A percentile compares a stretch with the other conserved stretches of the same genome.
Evolutionary conservation across 1,140 invertebrate species (phyloP).

Genomic region (Pseudomyrmex cubaensis): DNA sequence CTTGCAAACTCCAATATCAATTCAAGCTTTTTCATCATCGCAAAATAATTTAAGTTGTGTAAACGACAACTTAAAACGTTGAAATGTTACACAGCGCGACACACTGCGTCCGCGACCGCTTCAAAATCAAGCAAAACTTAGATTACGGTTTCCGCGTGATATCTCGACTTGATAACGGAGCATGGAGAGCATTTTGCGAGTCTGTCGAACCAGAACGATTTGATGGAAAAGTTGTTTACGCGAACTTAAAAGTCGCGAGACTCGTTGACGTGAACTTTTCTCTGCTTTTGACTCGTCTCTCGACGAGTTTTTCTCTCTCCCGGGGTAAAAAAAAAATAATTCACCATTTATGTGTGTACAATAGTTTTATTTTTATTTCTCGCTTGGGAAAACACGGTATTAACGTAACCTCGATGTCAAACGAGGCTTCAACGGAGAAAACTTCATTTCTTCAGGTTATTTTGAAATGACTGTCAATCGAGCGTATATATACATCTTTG

Average conservation of each 20-base stretch:
- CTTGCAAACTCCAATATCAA: not conserved
- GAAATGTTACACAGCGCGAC: not conserved
- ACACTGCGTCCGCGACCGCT: not conserved
- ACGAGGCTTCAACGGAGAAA: too few relatives aligned
- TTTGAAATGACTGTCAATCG: not conserved
- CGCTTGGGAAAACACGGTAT: too few relatives aligned
- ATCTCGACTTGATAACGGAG: not conserved
- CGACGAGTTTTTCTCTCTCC: not conserved
- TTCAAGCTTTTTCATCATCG: not conserved
- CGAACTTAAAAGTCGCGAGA: not conserved
- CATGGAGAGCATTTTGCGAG: constrained; percentile 9
- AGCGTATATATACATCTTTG: too few relatives aligned
- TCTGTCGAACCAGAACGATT: not conserved
- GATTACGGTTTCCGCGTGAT: constrained; percentile 27
- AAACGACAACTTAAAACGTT: constrained; percentile 15
- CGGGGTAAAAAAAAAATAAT: not conserved
- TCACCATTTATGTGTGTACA: not conserved
- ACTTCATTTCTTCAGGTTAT: not conserved
- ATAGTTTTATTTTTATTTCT: too few relatives aligned
- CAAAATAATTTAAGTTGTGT: too few relatives aligned
- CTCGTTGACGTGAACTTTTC: not conserved
- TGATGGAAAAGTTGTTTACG: constrained; percentile 38
- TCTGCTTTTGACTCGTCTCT: constrained; percentile 1
- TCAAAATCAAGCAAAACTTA: constrained; percentile 23
- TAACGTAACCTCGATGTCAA: too few relatives aligned